phyloP scores from a whole-genome alignment of 1,140 invertebrate species.

The Tetramorium alpestre region DNA sequence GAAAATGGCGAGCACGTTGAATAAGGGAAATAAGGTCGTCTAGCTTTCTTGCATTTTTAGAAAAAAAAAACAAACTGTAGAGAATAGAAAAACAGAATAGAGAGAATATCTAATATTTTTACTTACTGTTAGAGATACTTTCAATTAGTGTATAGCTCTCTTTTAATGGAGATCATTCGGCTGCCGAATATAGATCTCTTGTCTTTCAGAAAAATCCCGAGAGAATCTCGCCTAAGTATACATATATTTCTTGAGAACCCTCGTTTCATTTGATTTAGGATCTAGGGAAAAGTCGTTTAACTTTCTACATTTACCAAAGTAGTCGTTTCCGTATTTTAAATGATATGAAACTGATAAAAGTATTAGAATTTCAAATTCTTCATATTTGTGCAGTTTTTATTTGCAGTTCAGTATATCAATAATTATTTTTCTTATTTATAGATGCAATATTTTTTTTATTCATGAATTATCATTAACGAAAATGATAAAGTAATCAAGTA shows the following conservation, averaged over 20 bases:
- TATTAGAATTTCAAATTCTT: neutral
- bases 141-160: neutral
- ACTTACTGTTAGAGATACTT: neutral
- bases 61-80: neutral
- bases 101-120: neutral
- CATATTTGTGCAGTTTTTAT: neutral
- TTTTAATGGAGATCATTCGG: neutral
- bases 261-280: conserved; percentile 4
- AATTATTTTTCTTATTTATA: neutral
- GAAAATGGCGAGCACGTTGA: neutral
- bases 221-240: neutral
- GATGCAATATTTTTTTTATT: neutral
- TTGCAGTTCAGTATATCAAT: neutral
- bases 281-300: neutral
- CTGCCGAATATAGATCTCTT: neutral
- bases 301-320: conserved; percentile 1
- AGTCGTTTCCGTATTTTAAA: neutral
- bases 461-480: neutral
- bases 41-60: neutral
- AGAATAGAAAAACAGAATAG: neutral
- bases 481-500: neutral
- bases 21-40: neutral
- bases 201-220: neutral
- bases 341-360: neutral
- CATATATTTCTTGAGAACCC: neutral